A percentile compares a stretch with the other conserved stretches of the same genome.
Conservation (phyloP, 2,797 vertebrate species). For the Synanceia verrucosa region DNA sequence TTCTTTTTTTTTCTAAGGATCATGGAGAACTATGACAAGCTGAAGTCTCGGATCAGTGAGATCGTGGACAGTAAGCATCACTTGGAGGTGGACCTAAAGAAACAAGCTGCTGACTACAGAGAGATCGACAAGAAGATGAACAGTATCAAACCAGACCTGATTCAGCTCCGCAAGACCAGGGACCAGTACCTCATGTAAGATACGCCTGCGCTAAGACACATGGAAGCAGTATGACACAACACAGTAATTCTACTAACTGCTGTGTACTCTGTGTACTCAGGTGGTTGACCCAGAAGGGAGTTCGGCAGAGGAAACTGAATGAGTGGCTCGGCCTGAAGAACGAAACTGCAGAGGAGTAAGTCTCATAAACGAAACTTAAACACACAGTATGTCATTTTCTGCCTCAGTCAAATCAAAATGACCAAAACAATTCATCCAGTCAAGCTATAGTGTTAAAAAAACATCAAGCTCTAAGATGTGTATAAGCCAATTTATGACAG, state of each 20-base stretch:
- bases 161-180: constrained; percentile 92
- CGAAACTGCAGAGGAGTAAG: constrained; percentile 90
- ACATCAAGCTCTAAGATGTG: no score
- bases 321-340: constrained; percentile 93
- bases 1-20: constrained; percentile 76
- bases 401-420: no score
- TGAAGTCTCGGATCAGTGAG: constrained; percentile 91
- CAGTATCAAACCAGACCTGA: constrained; percentile 94
- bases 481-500: no score
- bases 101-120: constrained; percentile 89
- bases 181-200: constrained; percentile 92
- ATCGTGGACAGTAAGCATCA: constrained; percentile 92
- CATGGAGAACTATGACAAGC: constrained; percentile 86
- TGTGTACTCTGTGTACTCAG: constrained; percentile 63
- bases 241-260: background rate
- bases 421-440: no score
- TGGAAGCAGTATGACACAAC: background rate
- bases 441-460: no score
- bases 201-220: fast-evolving
- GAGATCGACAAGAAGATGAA: constrained; percentile 97
- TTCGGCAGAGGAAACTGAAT: constrained; percentile 92
- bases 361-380: background rate
- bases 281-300: constrained; percentile 93
- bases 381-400: no score
- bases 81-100: constrained; percentile 91